Base-by-base conservation (phyloP, 2,113 vertebrate genomes). In the Tonatia bakeri region DNA sequence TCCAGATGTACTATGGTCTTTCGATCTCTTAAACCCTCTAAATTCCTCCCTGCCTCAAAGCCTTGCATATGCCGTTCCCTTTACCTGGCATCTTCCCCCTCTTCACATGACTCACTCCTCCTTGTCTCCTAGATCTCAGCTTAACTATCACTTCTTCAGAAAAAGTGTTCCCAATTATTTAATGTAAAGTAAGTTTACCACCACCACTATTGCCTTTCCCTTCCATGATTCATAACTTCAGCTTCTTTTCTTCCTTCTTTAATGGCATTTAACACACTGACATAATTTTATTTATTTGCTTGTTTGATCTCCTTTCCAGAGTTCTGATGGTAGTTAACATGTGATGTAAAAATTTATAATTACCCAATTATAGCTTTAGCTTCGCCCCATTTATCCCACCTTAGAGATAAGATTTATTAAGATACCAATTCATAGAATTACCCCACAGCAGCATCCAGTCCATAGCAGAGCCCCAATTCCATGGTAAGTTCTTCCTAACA, bases 391-490 rank as follows among this genome's bases (percentile, higher is more conserved):
- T 31, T 43, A 28, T 73, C 2, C n/a, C 24, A 7, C 45, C 47
- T 76, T 47, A 85, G 5, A 70, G 22, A 83, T 87, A 61, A 59
- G 5, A 33, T 90, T 90, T 47, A 65, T 70, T 67, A 94, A 65
- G 43, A 64, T 76, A 56, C 24, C 2, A 10, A 72, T 50, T 43
- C 2, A 28, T 31, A 75, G 26, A 64, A 83, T 33, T 69, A 7
- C 17, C 17, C 14, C 22, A 31, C 7, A 14, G 59, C 7, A 84
- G 17, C 2, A 81, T 24, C 9, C 31, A 91, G 33, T 69, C 45
- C 4, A 31, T 14, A 50, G 19, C 24, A 72, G 43, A 77, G 40
- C 36, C 40, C 28, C 11, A 80, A 31, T 56, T 38, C 47, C 36
- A 4, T 16, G 36, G 4, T 20, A 95, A 38, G 5, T 81, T 17